Base-by-base conservation (phyloP, 2,797 vertebrate genomes). In the Eutrigla gurnardus region DNA sequence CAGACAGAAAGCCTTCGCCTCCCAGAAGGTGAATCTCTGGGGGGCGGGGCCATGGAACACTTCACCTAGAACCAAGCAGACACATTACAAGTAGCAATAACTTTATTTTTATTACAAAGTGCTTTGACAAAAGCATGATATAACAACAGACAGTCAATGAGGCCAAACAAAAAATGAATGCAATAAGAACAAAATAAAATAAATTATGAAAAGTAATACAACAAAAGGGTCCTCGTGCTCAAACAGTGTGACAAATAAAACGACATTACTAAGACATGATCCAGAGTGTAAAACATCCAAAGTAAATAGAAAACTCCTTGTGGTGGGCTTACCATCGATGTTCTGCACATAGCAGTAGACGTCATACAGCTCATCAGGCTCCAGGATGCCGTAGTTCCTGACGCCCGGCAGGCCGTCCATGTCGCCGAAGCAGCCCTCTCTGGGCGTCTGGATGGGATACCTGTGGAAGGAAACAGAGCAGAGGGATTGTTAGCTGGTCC, bases 261-360 rank as follows among this genome's bases (percentile, higher is more conserved):
- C n/a, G 25, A 25, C 25, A 25, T 25, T 25, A 25, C 25, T 25
- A 25, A 25, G 25, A 25, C 25, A 25, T 25, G 25, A 1, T 25
- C 25, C 25, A 25, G 25, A 2, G 25, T 25, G 25, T 25, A 25
- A 25, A 25, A 25, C 25, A 25, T 25, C 25, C 25, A 25, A 25
- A 25, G 25, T 25, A 2, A 2, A 25, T 25, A 25, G 25, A 25
- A 18, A 45, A 45, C 14, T 6, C 5, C n/a, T 2, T 13, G 12
- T 33, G 11, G 46, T 49, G 15, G 7, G 15, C 49, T 93, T 89
- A 99, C 98, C 98, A 32, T 95, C 87, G 3, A 96, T 94, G 8
- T 96, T 96, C 84, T 98, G 96, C 5, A 96, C 93, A 0, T 98
- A 99, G 89, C 97, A 99, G 92, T 98, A 98, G 55, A 97, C 97